Percentiles rank a stretch among this genome's conserved stretches.
These are phyloP conservation scores for Drosophila paranaensis DNA, from an alignment of 2,888 invertebrate genomes.

Conservation along the genomic window DNA sequence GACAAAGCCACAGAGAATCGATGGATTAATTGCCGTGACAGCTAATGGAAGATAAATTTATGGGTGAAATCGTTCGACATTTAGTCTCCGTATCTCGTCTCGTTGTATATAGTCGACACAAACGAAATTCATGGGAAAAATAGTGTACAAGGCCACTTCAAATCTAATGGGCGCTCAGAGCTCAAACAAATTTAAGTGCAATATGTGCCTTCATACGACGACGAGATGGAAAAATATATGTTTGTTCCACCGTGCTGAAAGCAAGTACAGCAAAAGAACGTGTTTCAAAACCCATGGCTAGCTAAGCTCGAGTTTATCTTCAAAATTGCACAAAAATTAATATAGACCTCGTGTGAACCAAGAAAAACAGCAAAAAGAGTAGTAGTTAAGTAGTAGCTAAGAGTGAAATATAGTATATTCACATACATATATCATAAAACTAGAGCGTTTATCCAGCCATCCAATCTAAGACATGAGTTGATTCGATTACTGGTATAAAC, in stretches of 20 bases:
- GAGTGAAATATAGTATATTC: background rate
- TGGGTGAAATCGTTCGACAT: conserved; percentile 63
- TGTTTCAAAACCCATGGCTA: background rate
- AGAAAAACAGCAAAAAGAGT: background rate
- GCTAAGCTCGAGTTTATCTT: background rate
- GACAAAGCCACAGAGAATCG: conserved; percentile 52
- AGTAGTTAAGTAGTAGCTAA: background rate
- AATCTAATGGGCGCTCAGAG: background rate
- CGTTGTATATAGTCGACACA: conserved; percentile 29
- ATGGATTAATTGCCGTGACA: conserved; percentile 65
- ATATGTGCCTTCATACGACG: background rate
- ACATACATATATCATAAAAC: background rate
- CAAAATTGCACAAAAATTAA: background rate
- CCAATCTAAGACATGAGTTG: background rate
- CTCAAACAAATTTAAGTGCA: background rate
- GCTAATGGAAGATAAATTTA: conserved; percentile 71
- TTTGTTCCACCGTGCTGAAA: no score
- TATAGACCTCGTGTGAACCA: background rate
- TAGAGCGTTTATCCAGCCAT: no score
- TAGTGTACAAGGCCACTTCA: conserved; percentile 15
- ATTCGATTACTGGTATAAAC: background rate
- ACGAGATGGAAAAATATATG: no score
- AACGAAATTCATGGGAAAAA: conserved; percentile 57
- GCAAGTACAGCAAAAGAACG: no score
- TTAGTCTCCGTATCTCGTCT: conserved; percentile 26